phyloP scores from a whole-genome alignment of 1,140 invertebrate species.

The Anoplolepis gracilipes region DNA sequence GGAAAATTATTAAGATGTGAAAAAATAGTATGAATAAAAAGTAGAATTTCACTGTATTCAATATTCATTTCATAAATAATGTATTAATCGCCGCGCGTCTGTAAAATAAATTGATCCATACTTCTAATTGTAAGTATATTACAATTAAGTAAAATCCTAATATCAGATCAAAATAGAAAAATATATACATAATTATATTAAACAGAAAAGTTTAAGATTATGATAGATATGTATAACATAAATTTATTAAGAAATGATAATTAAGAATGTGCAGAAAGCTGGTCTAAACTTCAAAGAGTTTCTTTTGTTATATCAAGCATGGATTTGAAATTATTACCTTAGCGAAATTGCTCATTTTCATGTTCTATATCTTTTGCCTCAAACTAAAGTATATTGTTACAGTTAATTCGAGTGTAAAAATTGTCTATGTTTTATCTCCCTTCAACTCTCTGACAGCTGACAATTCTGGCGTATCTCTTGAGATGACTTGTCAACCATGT shows the following conservation, averaged over 20 bases:
- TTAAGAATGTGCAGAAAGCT: neutral
- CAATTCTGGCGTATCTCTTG: constrained; percentile 16
- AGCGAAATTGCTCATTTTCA: constrained; percentile 19
- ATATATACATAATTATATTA: neutral
- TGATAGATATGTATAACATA: neutral
- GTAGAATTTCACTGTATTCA: neutral
- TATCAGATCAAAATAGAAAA: neutral
- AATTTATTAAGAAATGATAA: neutral
- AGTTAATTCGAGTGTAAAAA: constrained; percentile 43
- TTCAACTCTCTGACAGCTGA: constrained; percentile 29
- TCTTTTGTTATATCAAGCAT: neutral
- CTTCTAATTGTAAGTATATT: constrained; percentile 9
- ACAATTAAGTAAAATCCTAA: neutral
- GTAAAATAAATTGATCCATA: neutral
- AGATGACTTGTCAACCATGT: constrained; percentile 52
- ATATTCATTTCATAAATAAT: neutral
- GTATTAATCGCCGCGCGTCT: neutral
- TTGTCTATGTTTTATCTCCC: constrained; percentile 43
- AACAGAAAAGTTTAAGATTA: neutral
- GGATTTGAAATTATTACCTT: constrained; percentile 26
- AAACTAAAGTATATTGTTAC: neutral
- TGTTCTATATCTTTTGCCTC: neutral
- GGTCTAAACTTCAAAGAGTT: neutral
- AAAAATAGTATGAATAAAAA: neutral
- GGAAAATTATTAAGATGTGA: neutral